Percentiles rank a stretch among this genome's conserved stretches.
Evolutionary conservation across 2,888 invertebrate genomes (phyloP).

Genomic region (Crepidodera aurea): DNA sequence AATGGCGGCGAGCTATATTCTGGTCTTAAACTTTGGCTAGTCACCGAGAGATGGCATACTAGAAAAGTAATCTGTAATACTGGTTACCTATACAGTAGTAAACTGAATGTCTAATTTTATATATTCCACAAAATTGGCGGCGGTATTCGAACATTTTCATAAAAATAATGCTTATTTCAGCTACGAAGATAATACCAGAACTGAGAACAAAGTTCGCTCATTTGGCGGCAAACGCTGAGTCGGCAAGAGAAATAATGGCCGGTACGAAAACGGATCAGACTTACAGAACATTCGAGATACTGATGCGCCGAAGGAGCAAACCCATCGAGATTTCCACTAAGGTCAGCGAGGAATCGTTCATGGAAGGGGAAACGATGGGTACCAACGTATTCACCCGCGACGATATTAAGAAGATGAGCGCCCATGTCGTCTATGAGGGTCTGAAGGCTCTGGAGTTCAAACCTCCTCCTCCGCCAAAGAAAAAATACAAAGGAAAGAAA

Average conservation of each 20-base stretch:
- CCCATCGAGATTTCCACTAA: conserved; percentile 39
- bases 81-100: too few species aligned
- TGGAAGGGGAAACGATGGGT: conserved; percentile 48
- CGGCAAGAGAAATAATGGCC: conserved; percentile 40
- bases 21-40: too few species aligned
- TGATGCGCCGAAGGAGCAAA: conserved; percentile 49
- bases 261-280: conserved; percentile 43
- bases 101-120: too few species aligned
- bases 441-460: conserved; percentile 45
- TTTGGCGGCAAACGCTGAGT: conserved; percentile 41
- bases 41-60: too few species aligned
- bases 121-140: too few species aligned
- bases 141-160: too few species aligned
- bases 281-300: conserved; percentile 46
- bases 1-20: too few species aligned
- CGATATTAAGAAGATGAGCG: conserved; percentile 53
- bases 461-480: conserved; percentile 34
- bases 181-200: conserved; percentile 47
- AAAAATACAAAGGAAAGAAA: conserved; percentile 34
- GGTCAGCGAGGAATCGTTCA: conserved; percentile 49
- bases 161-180: too few species aligned
- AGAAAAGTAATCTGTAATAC: too few species aligned
- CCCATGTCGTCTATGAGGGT: conserved; percentile 50
- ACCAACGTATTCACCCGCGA: conserved; percentile 47
- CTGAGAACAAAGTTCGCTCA: conserved; percentile 43